Evolutionary conservation across 2,797 vertebrate genomes (phyloP), one percentile per base, ranked within the genome.

Genomic region (Mormyrus hasselquistii): DNA sequence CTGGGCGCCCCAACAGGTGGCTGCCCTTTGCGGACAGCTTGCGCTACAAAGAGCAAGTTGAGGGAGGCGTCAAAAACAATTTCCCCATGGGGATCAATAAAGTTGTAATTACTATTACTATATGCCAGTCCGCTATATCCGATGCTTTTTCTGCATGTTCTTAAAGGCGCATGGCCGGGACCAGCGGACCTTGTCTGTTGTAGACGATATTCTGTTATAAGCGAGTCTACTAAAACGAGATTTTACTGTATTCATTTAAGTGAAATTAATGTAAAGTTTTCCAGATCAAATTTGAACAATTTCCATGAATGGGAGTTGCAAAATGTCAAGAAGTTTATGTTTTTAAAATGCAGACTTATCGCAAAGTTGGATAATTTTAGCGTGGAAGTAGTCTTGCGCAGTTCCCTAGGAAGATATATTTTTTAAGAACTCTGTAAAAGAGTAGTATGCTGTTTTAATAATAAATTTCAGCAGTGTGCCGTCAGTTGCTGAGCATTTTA

Each of bases 201-300:
- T 29, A 29, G 25, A 29, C 25, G 25, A 29, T 29, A 29, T 29
- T 29, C 25, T 29, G 25, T 29, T 29, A 29, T 29, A 29, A 29
- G 25, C 25, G 25, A 29, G 25, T 29, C 25, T 29, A 29, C 25
- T 29, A 29, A 29, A 29, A 29, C 25, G 25, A 29, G 25, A 29
- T 29, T 29, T 29, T 29, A 29, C 25, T 29, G 25, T 90, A 89
- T 88, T 90, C 92, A 90, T 90, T 92, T 91, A 90, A 93, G 92
- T 92, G 94, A 93, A 93, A 92, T 90, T 14, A 92, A 94, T 47
- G 44, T 94, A 95, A 92, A 91, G 87, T 47, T 92, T 91, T 91
- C 90, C 86, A 91, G 88, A 90, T 90, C 91, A 93, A 93, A 92
- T 92, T 90, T 91, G 53, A 90, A 90, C 93, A 69, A 92, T 94